Percentiles rank a stretch among this genome's conserved stretches.
Conservation (phyloP, 2,113 vertebrate species). For the Rhinichthys klamathensis region DNA sequence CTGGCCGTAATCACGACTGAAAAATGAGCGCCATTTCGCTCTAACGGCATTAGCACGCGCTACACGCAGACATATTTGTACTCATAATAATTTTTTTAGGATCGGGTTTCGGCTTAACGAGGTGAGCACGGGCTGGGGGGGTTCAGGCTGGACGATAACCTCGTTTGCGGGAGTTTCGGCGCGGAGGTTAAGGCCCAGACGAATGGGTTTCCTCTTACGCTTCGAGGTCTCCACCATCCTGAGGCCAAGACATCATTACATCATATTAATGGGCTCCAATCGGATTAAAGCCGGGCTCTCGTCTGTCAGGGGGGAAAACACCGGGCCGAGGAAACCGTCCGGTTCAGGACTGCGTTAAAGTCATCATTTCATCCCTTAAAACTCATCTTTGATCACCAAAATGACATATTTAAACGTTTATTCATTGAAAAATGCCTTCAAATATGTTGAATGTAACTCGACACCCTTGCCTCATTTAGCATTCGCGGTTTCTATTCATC, state of each 20-base stretch:
- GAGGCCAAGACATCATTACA: constrained; percentile 70
- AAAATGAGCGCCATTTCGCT: constrained; percentile 61
- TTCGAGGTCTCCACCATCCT: constrained; percentile 46
- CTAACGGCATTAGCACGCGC: constrained; percentile 66
- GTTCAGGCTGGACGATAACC: constrained; percentile 58
- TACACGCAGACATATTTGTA: constrained; percentile 68
- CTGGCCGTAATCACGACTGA: constrained; percentile 58
- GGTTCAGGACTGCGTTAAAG: too few relatives aligned
- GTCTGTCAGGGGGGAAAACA: constrained; percentile 40
- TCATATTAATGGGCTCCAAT: constrained; percentile 73
- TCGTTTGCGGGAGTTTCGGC: constrained; percentile 51
- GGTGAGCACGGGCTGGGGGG: constrained; percentile 48
- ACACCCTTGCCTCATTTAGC: too few relatives aligned
- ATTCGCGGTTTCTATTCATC: too few relatives aligned
- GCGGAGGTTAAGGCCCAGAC: constrained; percentile 62
- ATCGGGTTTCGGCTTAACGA: constrained; percentile 65
- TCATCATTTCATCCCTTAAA: too few relatives aligned
- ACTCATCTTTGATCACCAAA: too few relatives aligned
- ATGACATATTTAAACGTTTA: too few relatives aligned
- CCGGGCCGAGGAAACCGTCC: too few relatives aligned
- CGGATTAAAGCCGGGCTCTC: constrained; percentile 61
- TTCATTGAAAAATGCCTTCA: too few relatives aligned
- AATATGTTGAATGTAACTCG: too few relatives aligned
- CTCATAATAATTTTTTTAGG: constrained; percentile 64
- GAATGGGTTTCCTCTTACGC: constrained; percentile 54